Percentiles rank a stretch among this genome's conserved stretches.
phyloP scores from a whole-genome alignment of 2,797 vertebrate species.

The Oophaga sylvatica region DNA sequence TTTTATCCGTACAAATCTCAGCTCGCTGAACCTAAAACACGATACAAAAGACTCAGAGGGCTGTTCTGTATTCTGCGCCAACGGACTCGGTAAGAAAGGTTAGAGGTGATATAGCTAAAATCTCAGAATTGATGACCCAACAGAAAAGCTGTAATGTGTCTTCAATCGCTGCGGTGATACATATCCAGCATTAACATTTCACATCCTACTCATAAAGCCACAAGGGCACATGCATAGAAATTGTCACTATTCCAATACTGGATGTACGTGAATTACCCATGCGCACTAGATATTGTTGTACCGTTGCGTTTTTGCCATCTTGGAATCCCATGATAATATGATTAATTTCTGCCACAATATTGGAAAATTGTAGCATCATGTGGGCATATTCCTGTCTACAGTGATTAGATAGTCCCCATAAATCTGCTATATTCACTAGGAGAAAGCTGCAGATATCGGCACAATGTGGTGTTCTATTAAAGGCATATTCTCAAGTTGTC shows the following conservation, averaged over 20 bases:
- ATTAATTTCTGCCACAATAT: too few relatives aligned
- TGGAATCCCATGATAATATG: too few relatives aligned
- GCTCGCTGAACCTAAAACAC: constrained; percentile 76
- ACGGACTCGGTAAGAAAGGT: background rate
- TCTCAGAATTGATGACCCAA: background rate
- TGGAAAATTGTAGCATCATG: too few relatives aligned
- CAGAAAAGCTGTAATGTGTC: background rate
- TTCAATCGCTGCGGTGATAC: background rate
- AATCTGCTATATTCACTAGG: background rate
- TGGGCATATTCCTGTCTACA: background rate
- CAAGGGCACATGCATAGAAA: background rate
- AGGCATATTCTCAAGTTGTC: too few relatives aligned
- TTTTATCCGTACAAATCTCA: constrained; percentile 82
- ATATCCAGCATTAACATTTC: background rate
- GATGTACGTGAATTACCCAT: background rate
- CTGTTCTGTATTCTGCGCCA: background rate
- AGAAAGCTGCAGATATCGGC: background rate
- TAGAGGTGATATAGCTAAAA: background rate
- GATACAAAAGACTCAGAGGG: background rate
- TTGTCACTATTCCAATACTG: too few relatives aligned
- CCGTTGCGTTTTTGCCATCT: too few relatives aligned
- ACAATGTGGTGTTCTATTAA: too few relatives aligned
- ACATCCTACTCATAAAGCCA: background rate
- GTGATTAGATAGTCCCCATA: background rate
- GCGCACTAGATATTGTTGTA: background rate